Conservation (phyloP, 2,888 invertebrate species). For the Achlya flavicornis region DNA sequence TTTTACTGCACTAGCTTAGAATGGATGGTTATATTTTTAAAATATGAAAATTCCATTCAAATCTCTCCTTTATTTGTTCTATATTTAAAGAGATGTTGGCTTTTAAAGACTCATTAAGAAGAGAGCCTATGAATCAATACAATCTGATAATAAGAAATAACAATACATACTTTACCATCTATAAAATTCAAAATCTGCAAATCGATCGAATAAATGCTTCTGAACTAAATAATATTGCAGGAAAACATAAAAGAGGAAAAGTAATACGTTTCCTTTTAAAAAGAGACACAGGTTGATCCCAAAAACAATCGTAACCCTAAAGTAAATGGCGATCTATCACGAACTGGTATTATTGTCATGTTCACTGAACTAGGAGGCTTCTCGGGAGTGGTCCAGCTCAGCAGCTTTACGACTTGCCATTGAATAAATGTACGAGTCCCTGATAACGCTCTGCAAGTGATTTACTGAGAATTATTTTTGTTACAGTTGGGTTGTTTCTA, state of each 20-base stretch:
- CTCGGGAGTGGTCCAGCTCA: background rate
- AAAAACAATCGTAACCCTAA: background rate
- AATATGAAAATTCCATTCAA: no score
- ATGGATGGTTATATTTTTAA: no score
- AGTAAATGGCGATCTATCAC: background rate
- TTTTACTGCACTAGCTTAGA: no score
- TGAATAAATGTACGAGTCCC: slow-evolving; percentile 12
- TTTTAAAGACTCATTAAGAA: no score
- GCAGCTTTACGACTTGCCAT: slow-evolving; percentile 6
- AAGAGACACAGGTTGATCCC: background rate
- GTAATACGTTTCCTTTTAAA: background rate
- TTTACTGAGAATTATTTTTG: background rate
- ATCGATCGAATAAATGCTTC: no score
- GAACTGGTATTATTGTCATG: background rate
- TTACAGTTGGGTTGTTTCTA: background rate
- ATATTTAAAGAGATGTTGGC: no score
- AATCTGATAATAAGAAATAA: no score
- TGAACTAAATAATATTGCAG: no score
- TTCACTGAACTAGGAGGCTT: background rate
- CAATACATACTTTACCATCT: no score
- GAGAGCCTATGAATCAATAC: no score
- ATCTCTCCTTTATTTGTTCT: no score
- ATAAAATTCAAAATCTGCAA: no score
- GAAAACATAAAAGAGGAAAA: background rate
- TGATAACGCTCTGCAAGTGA: background rate